A percentile compares a stretch with the other conserved stretches of the same genome.
These are phyloP conservation scores for Entomobrya multifasciata DNA, from an alignment of 2,888 invertebrate species.

Conservation along the genomic window DNA sequence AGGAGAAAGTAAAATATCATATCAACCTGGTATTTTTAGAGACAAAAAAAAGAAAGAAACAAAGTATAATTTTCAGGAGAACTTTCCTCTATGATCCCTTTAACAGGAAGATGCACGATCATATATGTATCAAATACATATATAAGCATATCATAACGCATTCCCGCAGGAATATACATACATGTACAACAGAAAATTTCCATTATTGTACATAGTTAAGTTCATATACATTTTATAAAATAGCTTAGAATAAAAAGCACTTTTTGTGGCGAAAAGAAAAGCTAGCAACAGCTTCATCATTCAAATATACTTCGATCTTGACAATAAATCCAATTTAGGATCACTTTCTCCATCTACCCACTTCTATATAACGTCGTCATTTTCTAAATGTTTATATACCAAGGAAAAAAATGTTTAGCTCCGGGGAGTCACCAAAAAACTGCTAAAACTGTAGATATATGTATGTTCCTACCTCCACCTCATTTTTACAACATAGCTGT, in stretches of 20 bases:
- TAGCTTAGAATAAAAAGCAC: constrained; percentile 6
- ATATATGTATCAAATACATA: background rate
- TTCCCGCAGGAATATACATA: constrained; percentile 49
- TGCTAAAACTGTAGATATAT: too few relatives aligned
- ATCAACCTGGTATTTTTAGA: background rate
- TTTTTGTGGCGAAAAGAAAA: constrained; percentile 51
- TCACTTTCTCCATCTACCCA: constrained; percentile 40
- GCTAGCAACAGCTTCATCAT: constrained; percentile 64
- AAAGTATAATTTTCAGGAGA: constrained; percentile 11
- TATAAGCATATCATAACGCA: too few relatives aligned
- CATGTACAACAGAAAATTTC: constrained; percentile 14
- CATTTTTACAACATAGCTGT: too few relatives aligned
- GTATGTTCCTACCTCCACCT: too few relatives aligned
- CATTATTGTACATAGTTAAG: constrained; percentile 36
- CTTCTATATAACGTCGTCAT: too few relatives aligned
- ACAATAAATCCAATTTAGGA: constrained; percentile 67
- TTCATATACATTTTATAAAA: too few relatives aligned
- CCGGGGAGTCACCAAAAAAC: constrained; percentile 36
- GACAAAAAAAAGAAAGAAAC: constrained; percentile 1
- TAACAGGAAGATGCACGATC: background rate
- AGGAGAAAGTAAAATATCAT: constrained; percentile 35
- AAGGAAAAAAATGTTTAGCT: too few relatives aligned
- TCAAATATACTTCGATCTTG: constrained; percentile 58
- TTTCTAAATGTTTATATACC: too few relatives aligned
- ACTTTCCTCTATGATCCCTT: constrained; percentile 29